Evolutionary conservation across 2,888 invertebrate genomes (phyloP), one percentile per base, ranked within the genome.

Genomic region (Silvanus unidentatus): DNA sequence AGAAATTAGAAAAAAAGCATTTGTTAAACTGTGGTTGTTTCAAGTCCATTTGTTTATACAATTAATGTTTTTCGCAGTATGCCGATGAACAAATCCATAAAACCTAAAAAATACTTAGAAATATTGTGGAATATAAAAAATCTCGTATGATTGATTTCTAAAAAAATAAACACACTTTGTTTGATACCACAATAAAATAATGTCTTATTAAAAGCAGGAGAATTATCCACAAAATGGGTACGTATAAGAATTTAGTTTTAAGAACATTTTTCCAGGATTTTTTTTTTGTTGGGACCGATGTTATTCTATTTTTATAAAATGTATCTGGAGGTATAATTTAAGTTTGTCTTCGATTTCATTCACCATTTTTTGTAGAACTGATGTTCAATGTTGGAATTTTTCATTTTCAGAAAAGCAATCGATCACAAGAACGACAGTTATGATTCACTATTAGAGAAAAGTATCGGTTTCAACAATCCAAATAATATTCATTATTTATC

Each of bases 391-490:
- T 22, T 22, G 22, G 3, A 22, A 22, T 22, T 63, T 62, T 55
- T 55, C 51, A 48, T 48, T 71, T 72, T 59, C 77, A 86, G 88
- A 78, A 84, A 84, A 78, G 83, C 85, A 54, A 77, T 83, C 77
- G 86, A 86, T 75, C 82, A 82, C 80, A 83, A 83, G 73, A 84
- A 83, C 65, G 82, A 84, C 72, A 80, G 78, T 67, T 90, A 83
- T 78, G 88, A 88, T 75, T 82, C 82, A 60, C 82, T 88, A 69
- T 77, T 92, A 74, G 82, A 82, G 76, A 83, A 83, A 76, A 86
- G 87, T 67, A 80, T 86, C 62, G 88, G 88, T 69, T 90, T 90
- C 80, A 84, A 85, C 79, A 92, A 92, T 77, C 89, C 91, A 54
- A 88, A 88, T 79, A 87, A 85, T 80, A 82, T 87, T 70, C 84